Evolutionary conservation across 2,888 invertebrate genomes (phyloP).

Genomic region (Gnatocerus cornutus): DNA sequence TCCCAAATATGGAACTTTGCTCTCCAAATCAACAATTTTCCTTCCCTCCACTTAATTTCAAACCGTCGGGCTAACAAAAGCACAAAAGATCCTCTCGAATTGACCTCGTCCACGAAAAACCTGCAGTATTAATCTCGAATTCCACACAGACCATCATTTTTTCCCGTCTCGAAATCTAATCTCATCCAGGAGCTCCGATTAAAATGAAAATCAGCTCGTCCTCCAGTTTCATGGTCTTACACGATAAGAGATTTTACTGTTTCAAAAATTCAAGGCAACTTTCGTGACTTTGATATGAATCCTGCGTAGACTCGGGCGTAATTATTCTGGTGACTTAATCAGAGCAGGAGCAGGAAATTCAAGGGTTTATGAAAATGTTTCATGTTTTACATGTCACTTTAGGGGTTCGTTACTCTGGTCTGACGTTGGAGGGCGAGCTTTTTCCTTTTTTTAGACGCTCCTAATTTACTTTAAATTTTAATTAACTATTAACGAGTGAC

Average conservation of each 20-base stretch:
- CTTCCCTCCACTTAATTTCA: no score
- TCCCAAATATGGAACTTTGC: no score
- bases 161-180: neutral
- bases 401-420: no score
- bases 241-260: constrained; percentile 3
- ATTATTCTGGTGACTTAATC: neutral
- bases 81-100: neutral
- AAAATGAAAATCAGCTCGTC: constrained; percentile 20
- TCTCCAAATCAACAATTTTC: no score
- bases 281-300: no score
- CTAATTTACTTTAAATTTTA: no score
- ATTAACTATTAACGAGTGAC: no score
- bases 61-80: constrained; percentile 11
- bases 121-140: no score
- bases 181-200: constrained; percentile 12
- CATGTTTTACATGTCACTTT: no score
- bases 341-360: neutral
- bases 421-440: no score
- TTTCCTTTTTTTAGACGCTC: no score
- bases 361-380: no score
- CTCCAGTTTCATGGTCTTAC: constrained; percentile 1
- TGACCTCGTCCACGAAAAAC: neutral
- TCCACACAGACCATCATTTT: neutral
- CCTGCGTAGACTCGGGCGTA: neutral
- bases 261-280: constrained; percentile 6